Percentiles rank a stretch among this genome's conserved stretches.
Conservation (phyloP, 2,113 vertebrate species). For the Marmota flaviventris region DNA sequence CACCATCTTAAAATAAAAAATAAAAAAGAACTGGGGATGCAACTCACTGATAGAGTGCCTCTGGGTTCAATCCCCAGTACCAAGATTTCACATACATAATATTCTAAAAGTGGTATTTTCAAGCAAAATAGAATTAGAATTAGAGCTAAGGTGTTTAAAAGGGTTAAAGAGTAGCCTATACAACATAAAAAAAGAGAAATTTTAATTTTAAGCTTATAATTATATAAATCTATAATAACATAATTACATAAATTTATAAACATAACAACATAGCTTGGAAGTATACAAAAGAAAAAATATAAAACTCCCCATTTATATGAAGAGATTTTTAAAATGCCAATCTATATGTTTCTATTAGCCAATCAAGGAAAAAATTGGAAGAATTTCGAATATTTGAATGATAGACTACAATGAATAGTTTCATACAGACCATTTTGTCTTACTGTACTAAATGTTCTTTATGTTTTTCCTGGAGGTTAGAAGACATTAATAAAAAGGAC, state of each 20-base stretch:
- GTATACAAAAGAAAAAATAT: not conserved
- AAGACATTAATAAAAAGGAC: not conserved
- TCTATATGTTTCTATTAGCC: not conserved
- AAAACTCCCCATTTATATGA: not conserved
- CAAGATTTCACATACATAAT: not conserved
- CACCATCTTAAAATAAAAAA: no score
- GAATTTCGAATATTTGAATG: not conserved
- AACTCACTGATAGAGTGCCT: no score
- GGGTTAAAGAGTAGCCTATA: not conserved
- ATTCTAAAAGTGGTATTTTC: not conserved
- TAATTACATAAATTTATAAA: not conserved
- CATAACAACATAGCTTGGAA: not conserved
- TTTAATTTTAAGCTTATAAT: not conserved
- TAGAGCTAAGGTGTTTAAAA: not conserved
- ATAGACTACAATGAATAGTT: not conserved
- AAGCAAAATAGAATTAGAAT: not conserved
- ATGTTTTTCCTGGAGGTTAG: conserved; percentile 2
- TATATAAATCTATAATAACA: not conserved
- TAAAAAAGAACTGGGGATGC: no score
- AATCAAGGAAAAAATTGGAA: not conserved
- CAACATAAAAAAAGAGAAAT: not conserved
- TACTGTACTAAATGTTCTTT: not conserved
- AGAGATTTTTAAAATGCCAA: not conserved
- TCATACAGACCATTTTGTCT: not conserved
- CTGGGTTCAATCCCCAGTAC: no score